These are phyloP conservation scores for Eupithecia inturbata DNA, from an alignment of 2,888 invertebrate genomes.

Conservation along the genomic window DNA sequence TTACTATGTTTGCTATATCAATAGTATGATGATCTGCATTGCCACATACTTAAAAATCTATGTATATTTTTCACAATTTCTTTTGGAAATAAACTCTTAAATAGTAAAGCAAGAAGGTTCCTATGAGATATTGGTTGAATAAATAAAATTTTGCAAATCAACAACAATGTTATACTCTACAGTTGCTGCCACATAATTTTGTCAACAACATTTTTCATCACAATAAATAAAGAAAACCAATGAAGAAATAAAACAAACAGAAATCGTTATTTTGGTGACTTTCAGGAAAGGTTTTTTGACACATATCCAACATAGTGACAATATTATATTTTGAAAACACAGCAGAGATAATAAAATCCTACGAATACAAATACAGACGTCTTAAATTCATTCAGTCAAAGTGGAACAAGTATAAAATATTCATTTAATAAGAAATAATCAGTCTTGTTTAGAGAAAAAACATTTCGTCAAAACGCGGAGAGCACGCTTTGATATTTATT, in stretches of 20 bases:
- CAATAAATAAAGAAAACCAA: conserved; percentile 76
- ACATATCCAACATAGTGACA: conserved; percentile 84
- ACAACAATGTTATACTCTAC: conserved; percentile 79
- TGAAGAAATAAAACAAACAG: conserved; percentile 69
- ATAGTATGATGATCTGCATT: conserved; percentile 83
- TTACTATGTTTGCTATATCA: conserved; percentile 68
- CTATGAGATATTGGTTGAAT: conserved; percentile 76
- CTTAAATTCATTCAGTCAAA: conserved; percentile 81
- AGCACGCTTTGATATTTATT: conserved; percentile 71
- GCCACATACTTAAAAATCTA: conserved; percentile 84
- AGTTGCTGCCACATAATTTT: conserved; percentile 79
- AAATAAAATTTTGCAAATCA: conserved; percentile 83
- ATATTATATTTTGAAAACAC: conserved; percentile 70
- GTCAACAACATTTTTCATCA: conserved; percentile 83
- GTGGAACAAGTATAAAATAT: conserved; percentile 83
- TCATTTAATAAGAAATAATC: conserved; percentile 84
- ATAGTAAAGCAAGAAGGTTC: conserved; percentile 76
- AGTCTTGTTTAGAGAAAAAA: conserved; percentile 85
- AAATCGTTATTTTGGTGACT: conserved; percentile 79
- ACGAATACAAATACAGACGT: conserved; percentile 81
- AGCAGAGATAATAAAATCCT: conserved; percentile 72
- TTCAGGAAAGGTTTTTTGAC: conserved; percentile 82
- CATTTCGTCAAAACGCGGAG: conserved; percentile 74
- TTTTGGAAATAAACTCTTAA: conserved; percentile 75
- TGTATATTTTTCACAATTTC: conserved; percentile 82